phyloP scores from a whole-genome alignment of 2,797 vertebrate genomes.

The Notolabrus celidotus region DNA sequence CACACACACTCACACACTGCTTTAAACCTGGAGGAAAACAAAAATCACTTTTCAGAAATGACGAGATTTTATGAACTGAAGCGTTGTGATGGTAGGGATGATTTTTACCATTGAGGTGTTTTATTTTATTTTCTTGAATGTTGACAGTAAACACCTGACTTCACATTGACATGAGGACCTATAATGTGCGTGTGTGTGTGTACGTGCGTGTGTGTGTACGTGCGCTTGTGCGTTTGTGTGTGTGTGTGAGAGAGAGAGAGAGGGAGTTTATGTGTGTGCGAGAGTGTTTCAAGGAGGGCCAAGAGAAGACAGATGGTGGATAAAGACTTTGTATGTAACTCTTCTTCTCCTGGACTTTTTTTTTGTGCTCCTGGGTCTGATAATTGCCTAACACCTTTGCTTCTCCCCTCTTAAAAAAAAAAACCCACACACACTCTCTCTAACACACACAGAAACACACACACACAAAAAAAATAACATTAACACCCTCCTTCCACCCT shows the following conservation, averaged over 20 bases:
- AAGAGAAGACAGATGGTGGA: slow-evolving; percentile 67
- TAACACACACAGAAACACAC: slow-evolving; percentile 27
- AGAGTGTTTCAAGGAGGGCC: slow-evolving; percentile 61
- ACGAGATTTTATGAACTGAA: slow-evolving; percentile 80
- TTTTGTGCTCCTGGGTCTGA: slow-evolving; percentile 63
- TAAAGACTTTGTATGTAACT: slow-evolving; percentile 74
- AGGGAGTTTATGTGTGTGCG: slow-evolving; percentile 44
- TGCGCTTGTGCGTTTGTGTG: not conserved
- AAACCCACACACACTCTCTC: slow-evolving; percentile 36
- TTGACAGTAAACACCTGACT: slow-evolving; percentile 77
- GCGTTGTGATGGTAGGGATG: slow-evolving; percentile 77
- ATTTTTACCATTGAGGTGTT: slow-evolving; percentile 81
- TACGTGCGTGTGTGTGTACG: slow-evolving; percentile 12
- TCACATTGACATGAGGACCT: slow-evolving; percentile 79
- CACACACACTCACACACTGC: slow-evolving; percentile 66
- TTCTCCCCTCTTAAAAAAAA: slow-evolving; percentile 63
- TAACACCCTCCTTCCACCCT: slow-evolving; percentile 11
- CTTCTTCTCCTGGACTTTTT: slow-evolving; percentile 69
- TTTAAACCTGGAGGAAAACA: slow-evolving; percentile 74
- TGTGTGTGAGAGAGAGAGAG: slow-evolving; percentile 23
- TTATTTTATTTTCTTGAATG: slow-evolving; percentile 73
- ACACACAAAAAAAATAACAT: slow-evolving; percentile 34
- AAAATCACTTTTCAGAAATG: slow-evolving; percentile 77
- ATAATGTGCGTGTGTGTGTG: slow-evolving; percentile 42
- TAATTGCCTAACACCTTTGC: slow-evolving; percentile 70